phyloP scores from a whole-genome alignment of 2,113 vertebrate species.

The Paramisgurnus dabryanus region DNA sequence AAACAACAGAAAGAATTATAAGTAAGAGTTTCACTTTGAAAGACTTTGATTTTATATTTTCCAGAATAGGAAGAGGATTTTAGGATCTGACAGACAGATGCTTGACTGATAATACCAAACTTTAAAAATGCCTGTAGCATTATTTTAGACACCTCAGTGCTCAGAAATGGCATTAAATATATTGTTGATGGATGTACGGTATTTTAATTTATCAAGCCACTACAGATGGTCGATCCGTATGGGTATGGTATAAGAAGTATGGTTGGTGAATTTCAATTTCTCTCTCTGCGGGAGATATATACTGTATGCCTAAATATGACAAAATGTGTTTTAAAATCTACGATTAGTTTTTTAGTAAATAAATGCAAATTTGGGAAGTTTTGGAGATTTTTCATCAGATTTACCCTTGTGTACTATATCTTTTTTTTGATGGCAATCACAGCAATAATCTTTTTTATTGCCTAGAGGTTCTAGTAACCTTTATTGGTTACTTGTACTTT shows the following conservation, averaged over 20 bases:
- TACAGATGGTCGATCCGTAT: slow-evolving; percentile 46
- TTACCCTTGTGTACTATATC: too few relatives aligned
- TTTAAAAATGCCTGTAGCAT: not conserved
- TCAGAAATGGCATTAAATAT: slow-evolving; percentile 28
- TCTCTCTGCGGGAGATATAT: slow-evolving; percentile 31
- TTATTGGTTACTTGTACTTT: too few relatives aligned
- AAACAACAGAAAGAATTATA: not conserved
- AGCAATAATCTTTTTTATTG: too few relatives aligned
- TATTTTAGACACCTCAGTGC: not conserved
- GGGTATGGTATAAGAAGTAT: slow-evolving; percentile 17
- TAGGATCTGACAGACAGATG: slow-evolving; percentile 13
- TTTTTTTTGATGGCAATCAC: too few relatives aligned
- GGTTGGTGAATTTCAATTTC: slow-evolving; percentile 51
- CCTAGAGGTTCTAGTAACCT: too few relatives aligned
- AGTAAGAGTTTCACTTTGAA: not conserved
- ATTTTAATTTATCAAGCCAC: slow-evolving; percentile 30
- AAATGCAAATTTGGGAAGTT: not conserved
- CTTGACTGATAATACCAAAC: not conserved
- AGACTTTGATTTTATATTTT: not conserved
- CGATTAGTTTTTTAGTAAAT: slow-evolving; percentile 37
- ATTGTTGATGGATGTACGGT: slow-evolving; percentile 29
- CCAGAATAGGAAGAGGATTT: too few relatives aligned
- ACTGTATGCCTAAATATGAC: not conserved
- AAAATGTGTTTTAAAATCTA: slow-evolving; percentile 59
- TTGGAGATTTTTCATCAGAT: not conserved